These are phyloP conservation scores for Amphibalanus amphitrite DNA, from an alignment of 1,140 invertebrate species.

Conservation along the genomic window DNA sequence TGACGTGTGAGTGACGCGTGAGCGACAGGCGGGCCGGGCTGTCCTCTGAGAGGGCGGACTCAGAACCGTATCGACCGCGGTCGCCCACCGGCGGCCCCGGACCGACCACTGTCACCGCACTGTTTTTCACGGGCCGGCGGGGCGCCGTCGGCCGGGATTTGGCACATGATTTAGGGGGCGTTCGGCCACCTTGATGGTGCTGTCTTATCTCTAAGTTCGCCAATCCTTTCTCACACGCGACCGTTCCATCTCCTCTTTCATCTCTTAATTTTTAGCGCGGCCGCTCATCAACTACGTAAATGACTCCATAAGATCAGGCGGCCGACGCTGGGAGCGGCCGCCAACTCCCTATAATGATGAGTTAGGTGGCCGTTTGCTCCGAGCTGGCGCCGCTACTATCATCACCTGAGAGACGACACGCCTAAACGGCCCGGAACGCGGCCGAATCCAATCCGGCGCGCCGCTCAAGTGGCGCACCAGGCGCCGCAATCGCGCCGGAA, in stretches of 20 bases:
- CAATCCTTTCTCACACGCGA: background rate
- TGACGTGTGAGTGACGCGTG: too few species aligned
- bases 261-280: background rate
- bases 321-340: background rate
- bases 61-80: background rate
- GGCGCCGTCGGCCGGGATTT: background rate
- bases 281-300: background rate
- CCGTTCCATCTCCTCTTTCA: conserved; percentile 1
- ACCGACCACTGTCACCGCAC: background rate
- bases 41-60: too few species aligned
- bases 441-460: background rate
- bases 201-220: conserved; percentile 1
- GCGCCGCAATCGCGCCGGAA: background rate
- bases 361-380: background rate
- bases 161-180: background rate
- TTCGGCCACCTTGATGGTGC: background rate
- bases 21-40: too few species aligned
- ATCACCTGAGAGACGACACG: background rate
- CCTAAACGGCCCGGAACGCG: background rate
- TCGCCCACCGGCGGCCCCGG: background rate
- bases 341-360: background rate
- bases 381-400: background rate
- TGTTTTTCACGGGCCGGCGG: background rate
- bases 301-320: background rate
- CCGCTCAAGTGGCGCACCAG: background rate